A percentile compares a stretch with the other conserved stretches of the same genome.
phyloP scores from a whole-genome alignment of 1,140 invertebrate genomes.

The Araneus ventricosus region DNA sequence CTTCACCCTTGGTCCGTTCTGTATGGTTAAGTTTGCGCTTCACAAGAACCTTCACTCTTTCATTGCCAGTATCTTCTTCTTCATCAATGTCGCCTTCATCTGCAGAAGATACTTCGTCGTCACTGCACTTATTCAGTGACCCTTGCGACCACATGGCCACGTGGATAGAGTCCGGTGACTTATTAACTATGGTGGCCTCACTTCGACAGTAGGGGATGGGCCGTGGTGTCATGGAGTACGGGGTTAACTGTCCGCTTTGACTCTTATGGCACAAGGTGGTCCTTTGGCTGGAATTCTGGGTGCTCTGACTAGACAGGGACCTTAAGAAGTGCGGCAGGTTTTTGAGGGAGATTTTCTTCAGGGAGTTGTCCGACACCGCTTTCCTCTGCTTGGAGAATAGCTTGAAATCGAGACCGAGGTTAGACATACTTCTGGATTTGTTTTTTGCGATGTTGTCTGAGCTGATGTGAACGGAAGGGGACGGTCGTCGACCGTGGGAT shows the following conservation, averaged over 20 bases:
- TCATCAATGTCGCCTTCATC: slow-evolving; percentile 65
- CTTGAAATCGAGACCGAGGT: slow-evolving; percentile 51
- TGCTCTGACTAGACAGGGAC: slow-evolving; percentile 77
- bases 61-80: slow-evolving; percentile 28
- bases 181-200: slow-evolving; percentile 59
- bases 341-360: slow-evolving; percentile 76
- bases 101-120: slow-evolving; percentile 9
- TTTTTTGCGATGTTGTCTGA: slow-evolving; percentile 62
- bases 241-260: slow-evolving; percentile 31
- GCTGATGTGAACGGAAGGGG: slow-evolving; percentile 45
- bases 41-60: slow-evolving; percentile 59
- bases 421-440: slow-evolving; percentile 63
- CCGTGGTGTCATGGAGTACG: neutral
- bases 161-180: slow-evolving; percentile 20
- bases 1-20: neutral
- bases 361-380: slow-evolving; percentile 76
- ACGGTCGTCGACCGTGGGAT: neutral
- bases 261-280: slow-evolving; percentile 19
- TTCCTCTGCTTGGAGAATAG: slow-evolving; percentile 70
- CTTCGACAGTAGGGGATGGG: slow-evolving; percentile 64
- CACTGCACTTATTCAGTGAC: neutral
- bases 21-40: neutral
- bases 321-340: slow-evolving; percentile 75
- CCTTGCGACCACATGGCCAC: slow-evolving; percentile 17
- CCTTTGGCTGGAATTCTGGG: slow-evolving; percentile 46